A percentile compares a stretch with the other conserved stretches of the same genome.
Conservation (phyloP, 2,797 vertebrate genomes). For the Clarias platycephalus region DNA sequence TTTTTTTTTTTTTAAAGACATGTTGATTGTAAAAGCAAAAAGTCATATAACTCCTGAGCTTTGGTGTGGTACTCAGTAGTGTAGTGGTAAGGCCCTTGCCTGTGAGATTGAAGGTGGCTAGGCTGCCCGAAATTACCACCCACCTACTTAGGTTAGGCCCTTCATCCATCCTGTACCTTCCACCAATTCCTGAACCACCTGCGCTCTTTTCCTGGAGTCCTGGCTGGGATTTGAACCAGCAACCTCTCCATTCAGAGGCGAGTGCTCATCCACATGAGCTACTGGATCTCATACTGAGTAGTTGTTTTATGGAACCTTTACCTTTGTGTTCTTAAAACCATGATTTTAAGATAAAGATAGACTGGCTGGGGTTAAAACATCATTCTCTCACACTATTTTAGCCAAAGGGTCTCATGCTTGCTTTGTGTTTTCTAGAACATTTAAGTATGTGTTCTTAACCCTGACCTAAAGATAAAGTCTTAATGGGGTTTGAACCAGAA, state of each 20-base stretch:
- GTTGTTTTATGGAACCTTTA: no score
- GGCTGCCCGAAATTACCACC: background rate
- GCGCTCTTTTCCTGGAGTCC: background rate
- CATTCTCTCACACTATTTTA: no score
- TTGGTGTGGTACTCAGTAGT: background rate
- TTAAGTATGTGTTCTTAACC: no score
- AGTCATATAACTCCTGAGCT: no score
- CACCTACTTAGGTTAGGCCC: background rate
- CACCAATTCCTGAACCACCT: background rate
- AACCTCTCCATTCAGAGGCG: background rate
- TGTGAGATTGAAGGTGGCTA: background rate
- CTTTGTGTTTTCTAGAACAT: no score
- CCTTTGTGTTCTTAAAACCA: background rate
- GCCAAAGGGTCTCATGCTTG: no score
- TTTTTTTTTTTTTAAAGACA: no score
- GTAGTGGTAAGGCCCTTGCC: background rate
- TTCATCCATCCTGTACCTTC: background rate
- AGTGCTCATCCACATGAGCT: background rate
- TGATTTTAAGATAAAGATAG: no score
- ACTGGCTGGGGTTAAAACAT: no score
- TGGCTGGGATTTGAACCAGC: background rate
- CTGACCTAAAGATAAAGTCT: no score
- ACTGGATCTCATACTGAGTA: background rate
- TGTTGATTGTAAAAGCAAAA: no score
- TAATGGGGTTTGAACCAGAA: no score